A percentile compares a stretch with the other conserved stretches of the same genome.
phyloP scores from a whole-genome alignment of 2,797 vertebrate species.

The Spinibarbus caldwelli region DNA sequence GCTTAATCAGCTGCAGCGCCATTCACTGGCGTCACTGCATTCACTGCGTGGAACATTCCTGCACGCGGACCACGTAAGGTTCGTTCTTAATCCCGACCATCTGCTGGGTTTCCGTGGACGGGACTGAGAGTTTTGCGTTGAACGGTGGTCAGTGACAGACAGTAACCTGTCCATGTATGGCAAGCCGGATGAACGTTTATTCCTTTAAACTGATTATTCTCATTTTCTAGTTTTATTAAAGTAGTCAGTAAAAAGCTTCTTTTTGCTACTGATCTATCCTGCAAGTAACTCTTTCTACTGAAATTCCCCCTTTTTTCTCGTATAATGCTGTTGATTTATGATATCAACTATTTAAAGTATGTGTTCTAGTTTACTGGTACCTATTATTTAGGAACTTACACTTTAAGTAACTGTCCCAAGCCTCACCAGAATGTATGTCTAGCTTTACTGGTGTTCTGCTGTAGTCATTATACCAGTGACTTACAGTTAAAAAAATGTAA shows the following conservation, averaged over 20 bases:
- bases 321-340: background rate
- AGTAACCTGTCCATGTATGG: background rate
- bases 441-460: too few species aligned
- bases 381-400: background rate
- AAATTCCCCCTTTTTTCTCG: background rate
- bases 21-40: background rate
- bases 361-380: background rate
- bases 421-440: background rate
- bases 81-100: conserved; percentile 29
- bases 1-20: background rate
- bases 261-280: background rate
- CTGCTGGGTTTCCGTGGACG: background rate
- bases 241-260: background rate
- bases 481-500: too few species aligned
- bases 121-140: background rate
- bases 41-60: background rate
- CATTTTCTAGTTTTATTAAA: background rate
- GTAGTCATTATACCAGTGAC: too few species aligned
- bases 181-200: background rate
- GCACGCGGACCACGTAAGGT: background rate
- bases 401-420: background rate
- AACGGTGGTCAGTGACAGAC: background rate
- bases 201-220: background rate
- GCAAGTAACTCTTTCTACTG: background rate
- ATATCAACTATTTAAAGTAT: background rate